These are phyloP conservation scores for Cephonodes hylas DNA, from an alignment of 2,888 invertebrate genomes.

Conservation along the genomic window DNA sequence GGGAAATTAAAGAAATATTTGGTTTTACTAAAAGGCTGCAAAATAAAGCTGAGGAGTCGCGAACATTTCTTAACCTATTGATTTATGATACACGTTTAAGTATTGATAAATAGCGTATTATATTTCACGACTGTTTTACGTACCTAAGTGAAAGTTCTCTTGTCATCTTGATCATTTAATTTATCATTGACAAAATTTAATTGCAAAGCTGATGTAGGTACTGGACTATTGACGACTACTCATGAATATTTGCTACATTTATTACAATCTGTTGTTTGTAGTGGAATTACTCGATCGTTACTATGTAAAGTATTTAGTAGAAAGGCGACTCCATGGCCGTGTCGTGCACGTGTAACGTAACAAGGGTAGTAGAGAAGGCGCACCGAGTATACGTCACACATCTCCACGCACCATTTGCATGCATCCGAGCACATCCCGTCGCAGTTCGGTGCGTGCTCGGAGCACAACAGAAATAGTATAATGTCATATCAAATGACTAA, in stretches of 20 bases:
- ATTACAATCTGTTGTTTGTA: too few species aligned
- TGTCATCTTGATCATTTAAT: too few species aligned
- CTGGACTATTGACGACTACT: too few species aligned
- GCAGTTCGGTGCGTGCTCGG: constrained; percentile 46
- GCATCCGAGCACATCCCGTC: constrained; percentile 67
- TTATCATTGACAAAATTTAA: too few species aligned
- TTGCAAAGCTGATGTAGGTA: too few species aligned
- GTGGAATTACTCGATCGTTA: too few species aligned
- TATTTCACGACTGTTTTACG: too few species aligned
- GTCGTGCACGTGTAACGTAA: constrained; percentile 38
- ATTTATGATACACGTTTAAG: not conserved
- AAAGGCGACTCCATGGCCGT: constrained; percentile 40
- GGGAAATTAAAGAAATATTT: constrained; percentile 73
- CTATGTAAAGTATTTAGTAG: constrained; percentile 13
- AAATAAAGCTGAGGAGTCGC: constrained; percentile 29
- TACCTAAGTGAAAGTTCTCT: not conserved
- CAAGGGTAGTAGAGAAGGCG: constrained; percentile 53
- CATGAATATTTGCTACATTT: too few species aligned
- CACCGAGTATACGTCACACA: constrained; percentile 61
- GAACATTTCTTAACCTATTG: not conserved
- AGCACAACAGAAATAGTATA: constrained; percentile 71
- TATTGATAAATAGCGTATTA: too few species aligned
- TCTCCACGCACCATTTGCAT: constrained; percentile 77
- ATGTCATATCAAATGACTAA: constrained; percentile 72
- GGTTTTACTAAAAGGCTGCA: constrained; percentile 53